Evolutionary conservation across 2,113 vertebrate species (phyloP).

Genomic region (Odocoileus hemionus): DNA sequence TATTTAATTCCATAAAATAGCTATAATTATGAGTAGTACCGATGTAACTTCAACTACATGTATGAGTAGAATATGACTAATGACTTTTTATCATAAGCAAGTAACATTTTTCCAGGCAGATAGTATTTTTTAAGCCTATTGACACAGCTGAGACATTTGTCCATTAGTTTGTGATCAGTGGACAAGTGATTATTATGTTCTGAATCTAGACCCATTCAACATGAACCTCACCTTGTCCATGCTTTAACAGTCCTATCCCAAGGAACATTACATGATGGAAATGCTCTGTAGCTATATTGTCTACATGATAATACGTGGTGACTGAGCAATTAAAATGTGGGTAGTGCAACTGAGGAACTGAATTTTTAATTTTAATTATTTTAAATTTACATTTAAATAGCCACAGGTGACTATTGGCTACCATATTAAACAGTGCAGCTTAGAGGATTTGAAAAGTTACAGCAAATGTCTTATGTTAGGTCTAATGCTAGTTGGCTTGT

Average conservation of each 20-base stretch:
- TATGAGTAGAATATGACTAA: neutral
- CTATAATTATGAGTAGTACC: slow-evolving; percentile 18
- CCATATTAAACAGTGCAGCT: neutral
- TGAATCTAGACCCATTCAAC: neutral
- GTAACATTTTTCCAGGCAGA: slow-evolving; percentile 6
- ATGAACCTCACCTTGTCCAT: neutral
- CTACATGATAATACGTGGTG: neutral
- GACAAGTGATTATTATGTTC: slow-evolving; percentile 7
- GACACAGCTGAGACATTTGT: neutral
- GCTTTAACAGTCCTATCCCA: neutral
- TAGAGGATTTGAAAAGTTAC: neutral
- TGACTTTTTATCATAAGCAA: slow-evolving; percentile 32
- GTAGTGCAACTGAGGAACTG: neutral
- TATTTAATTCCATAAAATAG: neutral
- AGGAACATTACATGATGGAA: neutral
- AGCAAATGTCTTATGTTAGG: neutral
- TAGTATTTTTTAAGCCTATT: neutral
- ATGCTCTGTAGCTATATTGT: neutral
- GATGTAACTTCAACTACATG: neutral
- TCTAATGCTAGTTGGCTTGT: neutral
- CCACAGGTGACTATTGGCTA: neutral
- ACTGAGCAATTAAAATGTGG: slow-evolving; percentile 12
- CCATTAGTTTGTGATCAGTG: slow-evolving; percentile 8
- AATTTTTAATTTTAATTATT: slow-evolving; percentile 18
- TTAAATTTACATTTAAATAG: slow-evolving; percentile 35